A percentile compares a stretch with the other conserved stretches of the same genome.
These are phyloP conservation scores for Oryzias curvinotus DNA, from an alignment of 2,113 vertebrate genomes.

Conservation along the genomic window DNA sequence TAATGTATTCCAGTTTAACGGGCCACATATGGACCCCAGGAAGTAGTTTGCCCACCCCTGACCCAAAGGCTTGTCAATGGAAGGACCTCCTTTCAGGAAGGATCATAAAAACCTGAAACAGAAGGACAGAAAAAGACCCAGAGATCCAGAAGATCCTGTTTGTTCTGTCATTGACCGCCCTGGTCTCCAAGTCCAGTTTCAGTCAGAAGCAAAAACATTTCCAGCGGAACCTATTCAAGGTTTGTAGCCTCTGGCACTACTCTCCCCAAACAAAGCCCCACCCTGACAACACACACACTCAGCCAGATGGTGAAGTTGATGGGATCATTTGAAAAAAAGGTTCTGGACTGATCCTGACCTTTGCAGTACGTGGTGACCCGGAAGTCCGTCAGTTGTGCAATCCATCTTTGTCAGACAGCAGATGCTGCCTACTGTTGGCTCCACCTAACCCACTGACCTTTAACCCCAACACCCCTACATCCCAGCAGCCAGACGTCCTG, in stretches of 20 bases:
- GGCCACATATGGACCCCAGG: no score
- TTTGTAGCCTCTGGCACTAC: constrained; percentile 1
- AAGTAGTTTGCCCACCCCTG: no score
- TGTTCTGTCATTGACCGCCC: no score
- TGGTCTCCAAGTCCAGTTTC: no score
- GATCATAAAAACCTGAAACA: no score
- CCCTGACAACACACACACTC: constrained; percentile 14
- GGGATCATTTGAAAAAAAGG: constrained; percentile 60
- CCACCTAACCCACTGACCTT: constrained; percentile 34
- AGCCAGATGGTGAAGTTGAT: constrained; percentile 66
- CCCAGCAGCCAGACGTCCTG: background rate
- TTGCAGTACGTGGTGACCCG: constrained; percentile 46
- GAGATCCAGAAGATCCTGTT: no score
- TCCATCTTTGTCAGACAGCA: constrained; percentile 73
- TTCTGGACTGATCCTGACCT: constrained; percentile 53
- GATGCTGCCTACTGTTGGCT: constrained; percentile 71
- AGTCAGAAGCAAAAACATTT: no score
- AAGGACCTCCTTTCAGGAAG: no score
- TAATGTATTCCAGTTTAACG: accelerated
- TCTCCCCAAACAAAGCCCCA: constrained; percentile 14
- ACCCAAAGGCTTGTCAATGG: no score
- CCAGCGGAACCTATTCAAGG: no score
- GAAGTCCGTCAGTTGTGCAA: constrained; percentile 69
- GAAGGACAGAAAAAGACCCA: no score
- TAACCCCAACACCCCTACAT: constrained; percentile 23